These are phyloP conservation scores for Toxonevra muliebris DNA, from an alignment of 2,888 invertebrate genomes.

Conservation along the genomic window DNA sequence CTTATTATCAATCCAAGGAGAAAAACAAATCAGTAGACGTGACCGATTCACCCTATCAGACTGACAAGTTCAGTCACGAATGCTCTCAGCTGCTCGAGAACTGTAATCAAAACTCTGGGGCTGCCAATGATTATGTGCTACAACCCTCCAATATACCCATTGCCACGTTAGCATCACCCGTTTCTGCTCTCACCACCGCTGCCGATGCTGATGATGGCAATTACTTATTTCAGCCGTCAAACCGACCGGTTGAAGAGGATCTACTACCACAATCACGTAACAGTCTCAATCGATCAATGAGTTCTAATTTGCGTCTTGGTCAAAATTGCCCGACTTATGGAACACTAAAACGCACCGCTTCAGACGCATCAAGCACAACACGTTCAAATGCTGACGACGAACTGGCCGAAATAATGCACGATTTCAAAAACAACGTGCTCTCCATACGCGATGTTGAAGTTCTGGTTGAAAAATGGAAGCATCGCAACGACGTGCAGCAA, in stretches of 20 bases:
- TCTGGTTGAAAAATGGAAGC: constrained; percentile 86
- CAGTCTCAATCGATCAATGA: constrained; percentile 45
- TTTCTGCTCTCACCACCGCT: constrained; percentile 56
- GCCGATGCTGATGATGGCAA: constrained; percentile 59
- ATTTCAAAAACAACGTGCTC: constrained; percentile 88
- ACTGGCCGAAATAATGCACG: constrained; percentile 85
- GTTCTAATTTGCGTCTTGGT: constrained; percentile 46
- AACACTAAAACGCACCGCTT: constrained; percentile 61
- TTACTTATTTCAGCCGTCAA: constrained; percentile 63
- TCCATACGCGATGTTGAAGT: constrained; percentile 86
- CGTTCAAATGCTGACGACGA: constrained; percentile 72
- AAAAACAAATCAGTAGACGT: constrained; percentile 54
- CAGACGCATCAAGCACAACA: constrained; percentile 58
- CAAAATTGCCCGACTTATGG: constrained; percentile 51
- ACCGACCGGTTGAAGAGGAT: constrained; percentile 59
- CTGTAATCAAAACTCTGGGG: constrained; percentile 47
- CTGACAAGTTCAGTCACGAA: constrained; percentile 64
- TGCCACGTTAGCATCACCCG: constrained; percentile 63
- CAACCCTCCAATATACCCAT: constrained; percentile 74
- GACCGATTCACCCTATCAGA: constrained; percentile 54
- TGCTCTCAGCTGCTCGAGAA: constrained; percentile 63
- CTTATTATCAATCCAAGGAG: constrained; percentile 63
- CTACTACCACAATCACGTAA: constrained; percentile 44
- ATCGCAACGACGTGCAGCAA: constrained; percentile 86
- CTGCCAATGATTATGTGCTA: constrained; percentile 68